A percentile compares a stretch with the other conserved stretches of the same genome.
These are phyloP conservation scores for Aythya baeri DNA, from an alignment of 2,113 vertebrate species.

Conservation along the genomic window DNA sequence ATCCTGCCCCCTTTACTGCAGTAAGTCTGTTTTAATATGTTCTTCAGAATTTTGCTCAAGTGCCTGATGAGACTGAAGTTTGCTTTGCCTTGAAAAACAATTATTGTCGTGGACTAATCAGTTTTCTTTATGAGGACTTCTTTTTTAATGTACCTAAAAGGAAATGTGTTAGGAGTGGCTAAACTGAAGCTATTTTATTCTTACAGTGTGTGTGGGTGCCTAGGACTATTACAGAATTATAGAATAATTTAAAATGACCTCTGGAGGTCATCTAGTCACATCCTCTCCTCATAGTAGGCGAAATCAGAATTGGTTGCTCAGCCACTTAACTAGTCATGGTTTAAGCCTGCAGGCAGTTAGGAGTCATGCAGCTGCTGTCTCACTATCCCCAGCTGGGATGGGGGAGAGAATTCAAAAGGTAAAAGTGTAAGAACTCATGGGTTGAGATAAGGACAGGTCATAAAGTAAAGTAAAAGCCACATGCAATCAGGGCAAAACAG, in stretches of 20 bases:
- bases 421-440: too few relatives aligned
- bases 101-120: neutral
- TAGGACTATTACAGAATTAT: neutral
- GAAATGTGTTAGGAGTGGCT: neutral
- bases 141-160: neutral
- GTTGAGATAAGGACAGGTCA: too few relatives aligned
- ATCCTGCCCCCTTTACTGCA: constrained; percentile 95
- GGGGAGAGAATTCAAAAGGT: too few relatives aligned
- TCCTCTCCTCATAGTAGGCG: neutral
- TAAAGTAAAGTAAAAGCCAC: too few relatives aligned
- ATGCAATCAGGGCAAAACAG: too few relatives aligned
- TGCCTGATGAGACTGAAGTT: neutral
- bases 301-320: constrained; percentile 38
- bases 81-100: neutral
- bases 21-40: constrained; percentile 80
- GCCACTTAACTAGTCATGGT: neutral
- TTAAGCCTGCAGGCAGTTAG: too few relatives aligned
- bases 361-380: too few relatives aligned
- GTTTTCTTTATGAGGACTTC: neutral
- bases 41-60: neutral
- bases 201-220: constrained; percentile 16
- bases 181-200: constrained; percentile 33
- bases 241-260: constrained; percentile 2
- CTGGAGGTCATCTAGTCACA: constrained; percentile 30
- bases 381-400: too few relatives aligned